Evolutionary conservation across 2,113 vertebrate genomes (phyloP), one percentile per base, ranked within the genome.

Genomic region (Lepisosteus oculatus): DNA sequence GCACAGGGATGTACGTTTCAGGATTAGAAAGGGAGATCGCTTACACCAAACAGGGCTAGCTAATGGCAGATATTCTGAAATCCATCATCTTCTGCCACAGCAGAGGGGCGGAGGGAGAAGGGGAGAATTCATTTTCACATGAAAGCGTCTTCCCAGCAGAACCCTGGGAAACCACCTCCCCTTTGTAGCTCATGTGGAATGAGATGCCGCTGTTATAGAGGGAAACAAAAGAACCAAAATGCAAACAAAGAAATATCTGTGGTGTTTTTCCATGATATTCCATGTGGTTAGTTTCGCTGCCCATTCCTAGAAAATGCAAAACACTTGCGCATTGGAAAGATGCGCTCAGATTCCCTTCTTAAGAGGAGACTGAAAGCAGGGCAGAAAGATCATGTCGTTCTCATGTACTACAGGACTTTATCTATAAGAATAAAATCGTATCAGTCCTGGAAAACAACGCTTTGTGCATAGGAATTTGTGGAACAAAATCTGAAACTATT

Each of bases 31-130:
- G 81, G 73, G 72, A 85, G 84, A 84, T 84, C 77, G 64, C 83
- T 85, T 86, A 77, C 80, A 84, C 77, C 79, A 83, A 86, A 88
- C 74, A 72, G 68, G 78, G 67, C 77, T 85, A 89, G 87, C 83
- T 83, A 86, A 87, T 83, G 79, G 78, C 88, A 88, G 82, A 89
- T 88, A 87, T 88, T 76, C 74, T 82, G 81, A 87, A 86, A 82
- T 89, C 79, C 75, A 85, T 87, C 83, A 86, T 84, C 78, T 74
- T 78, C 69, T 83, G 82, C 85, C 84, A 82, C 79, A 85, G 85
- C 85, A 83, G 78, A 81, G 62, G 73, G 79, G 74, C 74, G 68
- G 74, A 79, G 74, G 77, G 74, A 75, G 81, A 74, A 78, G 66
- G 42, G 47, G 70, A 82, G 75, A 84, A 8, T 66, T 64, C 2